Evolutionary conservation across 2,797 vertebrate genomes (phyloP).

Genomic region (Cossypha niveicapilla): DNA sequence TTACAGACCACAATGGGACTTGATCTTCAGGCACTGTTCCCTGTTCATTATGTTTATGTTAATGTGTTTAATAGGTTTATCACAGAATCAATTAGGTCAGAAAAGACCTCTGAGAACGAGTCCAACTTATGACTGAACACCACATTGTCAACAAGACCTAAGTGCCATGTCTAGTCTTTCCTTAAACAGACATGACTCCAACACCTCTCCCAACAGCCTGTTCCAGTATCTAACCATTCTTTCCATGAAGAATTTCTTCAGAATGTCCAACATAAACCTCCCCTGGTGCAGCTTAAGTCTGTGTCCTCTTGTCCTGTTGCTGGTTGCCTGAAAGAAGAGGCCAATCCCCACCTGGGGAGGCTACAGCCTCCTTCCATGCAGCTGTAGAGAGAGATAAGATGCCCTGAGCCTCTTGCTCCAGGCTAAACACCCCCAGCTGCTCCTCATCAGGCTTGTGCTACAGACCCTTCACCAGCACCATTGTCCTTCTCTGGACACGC

Average conservation of each 20-base stretch:
- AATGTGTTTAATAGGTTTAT: not conserved
- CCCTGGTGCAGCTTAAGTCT: not conserved
- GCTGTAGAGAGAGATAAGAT: not conserved
- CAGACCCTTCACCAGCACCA: not conserved
- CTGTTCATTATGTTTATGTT: not conserved
- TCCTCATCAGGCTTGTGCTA: not conserved
- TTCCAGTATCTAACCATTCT: not conserved
- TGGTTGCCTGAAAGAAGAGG: not conserved
- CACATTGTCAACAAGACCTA: not conserved
- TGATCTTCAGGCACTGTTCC: not conserved
- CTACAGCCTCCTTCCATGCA: not conserved
- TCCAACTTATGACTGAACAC: not conserved
- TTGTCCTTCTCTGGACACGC: rapidly evolving
- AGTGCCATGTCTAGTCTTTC: not conserved
- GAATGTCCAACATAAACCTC: not conserved
- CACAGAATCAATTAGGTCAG: not conserved
- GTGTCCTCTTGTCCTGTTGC: not conserved
- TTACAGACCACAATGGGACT: not conserved
- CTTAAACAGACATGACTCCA: not conserved
- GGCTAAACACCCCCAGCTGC: not conserved
- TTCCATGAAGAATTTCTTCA: not conserved
- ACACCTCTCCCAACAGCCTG: rapidly evolving
- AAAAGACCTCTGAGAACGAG: not conserved
- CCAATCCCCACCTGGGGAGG: not conserved
- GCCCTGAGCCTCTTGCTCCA: not conserved